Percentiles rank a stretch among this genome's conserved stretches.
Conservation (phyloP, 2,888 invertebrate genomes). For the Microctonus brassicae region DNA sequence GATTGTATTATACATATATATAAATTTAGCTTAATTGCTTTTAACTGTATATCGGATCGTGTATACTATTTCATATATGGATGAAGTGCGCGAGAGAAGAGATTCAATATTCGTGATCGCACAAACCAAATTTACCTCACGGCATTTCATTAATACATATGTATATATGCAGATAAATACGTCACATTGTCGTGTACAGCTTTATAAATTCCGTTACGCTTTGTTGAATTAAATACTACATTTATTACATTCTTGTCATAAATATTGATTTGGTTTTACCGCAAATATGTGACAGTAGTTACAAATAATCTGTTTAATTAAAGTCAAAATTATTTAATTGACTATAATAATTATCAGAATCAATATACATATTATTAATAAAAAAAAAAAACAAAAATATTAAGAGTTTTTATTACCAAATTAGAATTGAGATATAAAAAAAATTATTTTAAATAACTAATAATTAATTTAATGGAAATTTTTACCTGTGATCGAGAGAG, state of each 20-base stretch:
- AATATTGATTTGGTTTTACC: too few species aligned
- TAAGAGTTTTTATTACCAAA: too few species aligned
- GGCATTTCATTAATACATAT: too few species aligned
- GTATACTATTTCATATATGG: constrained; percentile 3
- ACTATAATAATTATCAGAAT: neutral
- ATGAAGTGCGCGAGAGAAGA: too few species aligned
- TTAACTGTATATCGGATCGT: neutral
- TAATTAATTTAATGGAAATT: too few species aligned
- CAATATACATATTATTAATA: neutral
- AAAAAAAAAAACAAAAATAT: neutral
- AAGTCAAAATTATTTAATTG: neutral
- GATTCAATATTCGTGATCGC: too few species aligned
- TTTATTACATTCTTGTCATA: constrained; percentile 10
- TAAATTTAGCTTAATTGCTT: constrained; percentile 16
- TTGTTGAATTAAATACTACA: constrained; percentile 3
- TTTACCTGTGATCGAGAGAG: constrained; percentile 75
- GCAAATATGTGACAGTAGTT: neutral
- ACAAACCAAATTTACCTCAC: too few species aligned
- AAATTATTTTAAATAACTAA: too few species aligned
- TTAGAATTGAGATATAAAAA: too few species aligned
- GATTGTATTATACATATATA: neutral
- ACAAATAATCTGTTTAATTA: neutral
- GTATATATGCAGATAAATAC: neutral
- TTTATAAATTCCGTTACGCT: neutral
- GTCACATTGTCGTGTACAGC: neutral